Conservation (phyloP, 1,140 invertebrate species). For the Drosophila parabipectinata region DNA sequence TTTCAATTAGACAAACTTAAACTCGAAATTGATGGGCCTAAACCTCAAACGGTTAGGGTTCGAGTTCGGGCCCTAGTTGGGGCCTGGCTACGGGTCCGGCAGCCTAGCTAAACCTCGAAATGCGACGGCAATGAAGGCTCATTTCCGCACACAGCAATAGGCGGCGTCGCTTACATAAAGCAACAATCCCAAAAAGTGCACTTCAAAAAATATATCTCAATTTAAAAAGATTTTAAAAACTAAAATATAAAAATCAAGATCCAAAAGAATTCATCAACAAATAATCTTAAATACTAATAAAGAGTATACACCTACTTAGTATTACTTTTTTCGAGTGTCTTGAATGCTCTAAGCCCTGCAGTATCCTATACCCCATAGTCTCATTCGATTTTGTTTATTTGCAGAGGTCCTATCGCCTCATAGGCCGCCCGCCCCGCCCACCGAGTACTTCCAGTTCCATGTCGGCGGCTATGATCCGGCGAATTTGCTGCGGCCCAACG, state of each 20-base stretch:
- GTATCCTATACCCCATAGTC: slow-evolving; percentile 8
- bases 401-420: slow-evolving; percentile 93
- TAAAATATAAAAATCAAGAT: background rate
- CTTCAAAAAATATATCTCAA: background rate
- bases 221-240: background rate
- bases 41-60: slow-evolving; percentile 24
- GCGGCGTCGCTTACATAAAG: slow-evolving; percentile 18
- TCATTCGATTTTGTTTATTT: slow-evolving; percentile 82
- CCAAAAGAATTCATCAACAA: too few species aligned
- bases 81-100: slow-evolving; percentile 4
- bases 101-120: slow-evolving; percentile 40
- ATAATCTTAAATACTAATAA: background rate
- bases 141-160: slow-evolving; percentile 64
- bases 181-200: slow-evolving; percentile 9
- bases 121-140: slow-evolving; percentile 72
- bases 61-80: slow-evolving; percentile 4
- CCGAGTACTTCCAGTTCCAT: slow-evolving; percentile 94
- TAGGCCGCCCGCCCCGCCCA: slow-evolving; percentile 91
- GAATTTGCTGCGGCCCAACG: slow-evolving; percentile 88
- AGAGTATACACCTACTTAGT: too few species aligned
- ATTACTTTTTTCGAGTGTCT: background rate
- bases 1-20: slow-evolving; percentile 82
- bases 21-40: slow-evolving; percentile 69
- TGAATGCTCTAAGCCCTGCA: background rate
- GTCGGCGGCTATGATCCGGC: slow-evolving; percentile 93